Base-by-base conservation (phyloP, 2,888 invertebrate species). In the Pachydiplax longipennis region DNA sequence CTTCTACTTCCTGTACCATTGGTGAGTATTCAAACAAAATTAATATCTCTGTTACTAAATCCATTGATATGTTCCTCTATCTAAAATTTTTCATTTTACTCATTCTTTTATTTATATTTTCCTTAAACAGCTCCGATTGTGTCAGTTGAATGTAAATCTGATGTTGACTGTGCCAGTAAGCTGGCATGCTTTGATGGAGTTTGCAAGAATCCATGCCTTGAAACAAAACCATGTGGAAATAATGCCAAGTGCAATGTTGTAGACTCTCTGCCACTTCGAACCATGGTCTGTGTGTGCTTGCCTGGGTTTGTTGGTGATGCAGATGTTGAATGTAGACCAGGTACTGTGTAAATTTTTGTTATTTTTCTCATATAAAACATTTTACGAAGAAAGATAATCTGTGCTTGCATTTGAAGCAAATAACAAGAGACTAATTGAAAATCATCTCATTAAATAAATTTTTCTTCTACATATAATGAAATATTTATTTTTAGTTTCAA, bases 241-340 rank as follows among this genome's bases (percentile, higher is more conserved):
- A 96, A 97, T 93, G 98, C 98, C 0, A 95, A 96, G 92, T 98
- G 98, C 93, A 95, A 96, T 13, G 98, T 98, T 15, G 96, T 98
- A 40, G 97, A 98, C 93, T 97, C 98, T 0, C 94, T 98, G 92
- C 98, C 98, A 10, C 95, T 98, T 94, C 96, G 98, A 92, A 98
- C 98, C 12, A 97, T 98, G 96, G 96, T 97, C 91, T 98, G 98
- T 93, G 96, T 97, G 93, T 98, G 98, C 93, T 95, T 97, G 91
- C 96, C 96, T 91, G 98, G 98, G 91, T 97, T 96, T 92, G 95
- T 97, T 92, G 98, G 98, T 92, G 98, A 98, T 94, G 98, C 98
- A 15, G 97, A 98, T 92, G 95, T 97, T 92, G 96, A 97, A 94
- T 98, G 98, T 94, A 96, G 95, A 93, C 96, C 95, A 95, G 97